Evolutionary conservation across 2,797 vertebrate species (phyloP).

Genomic region (Scolopax bukidnonensis): DNA sequence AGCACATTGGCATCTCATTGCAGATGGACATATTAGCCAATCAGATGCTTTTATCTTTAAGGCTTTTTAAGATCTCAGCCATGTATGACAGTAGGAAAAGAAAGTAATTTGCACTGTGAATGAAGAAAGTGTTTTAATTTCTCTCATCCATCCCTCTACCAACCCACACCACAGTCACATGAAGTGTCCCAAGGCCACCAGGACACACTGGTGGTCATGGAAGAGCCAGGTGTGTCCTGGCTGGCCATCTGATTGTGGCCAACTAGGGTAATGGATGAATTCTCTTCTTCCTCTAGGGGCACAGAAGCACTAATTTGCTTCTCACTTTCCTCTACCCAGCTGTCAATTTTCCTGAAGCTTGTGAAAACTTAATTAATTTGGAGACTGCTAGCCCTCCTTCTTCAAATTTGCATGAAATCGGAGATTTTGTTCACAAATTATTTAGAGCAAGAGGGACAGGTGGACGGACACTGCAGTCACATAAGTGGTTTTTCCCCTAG

Average conservation of each 20-base stretch:
- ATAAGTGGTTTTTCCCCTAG: not conserved
- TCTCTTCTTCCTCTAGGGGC: not conserved
- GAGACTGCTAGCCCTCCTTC: not conserved
- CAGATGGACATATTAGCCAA: not conserved
- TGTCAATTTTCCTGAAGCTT: not conserved
- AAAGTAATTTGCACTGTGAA: not conserved
- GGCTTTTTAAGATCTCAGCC: not conserved
- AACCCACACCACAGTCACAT: not conserved
- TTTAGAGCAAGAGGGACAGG: not conserved
- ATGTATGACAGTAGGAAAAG: not conserved
- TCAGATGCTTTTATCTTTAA: not conserved
- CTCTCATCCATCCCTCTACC: not conserved
- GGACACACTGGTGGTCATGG: not conserved
- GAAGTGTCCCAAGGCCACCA: not conserved
- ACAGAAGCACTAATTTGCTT: not conserved
- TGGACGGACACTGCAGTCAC: not conserved
- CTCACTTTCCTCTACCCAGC: not conserved
- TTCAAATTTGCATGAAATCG: not conserved
- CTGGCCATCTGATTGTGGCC: not conserved
- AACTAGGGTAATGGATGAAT: not conserved
- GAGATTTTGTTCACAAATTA: not conserved
- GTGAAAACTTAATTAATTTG: not conserved
- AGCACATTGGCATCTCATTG: not conserved
- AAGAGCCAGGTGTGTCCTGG: accelerated
- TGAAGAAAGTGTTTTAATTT: not conserved